Evolutionary conservation across 2,113 vertebrate genomes (phyloP).

Genomic region (Uropsilus gracilis): DNA sequence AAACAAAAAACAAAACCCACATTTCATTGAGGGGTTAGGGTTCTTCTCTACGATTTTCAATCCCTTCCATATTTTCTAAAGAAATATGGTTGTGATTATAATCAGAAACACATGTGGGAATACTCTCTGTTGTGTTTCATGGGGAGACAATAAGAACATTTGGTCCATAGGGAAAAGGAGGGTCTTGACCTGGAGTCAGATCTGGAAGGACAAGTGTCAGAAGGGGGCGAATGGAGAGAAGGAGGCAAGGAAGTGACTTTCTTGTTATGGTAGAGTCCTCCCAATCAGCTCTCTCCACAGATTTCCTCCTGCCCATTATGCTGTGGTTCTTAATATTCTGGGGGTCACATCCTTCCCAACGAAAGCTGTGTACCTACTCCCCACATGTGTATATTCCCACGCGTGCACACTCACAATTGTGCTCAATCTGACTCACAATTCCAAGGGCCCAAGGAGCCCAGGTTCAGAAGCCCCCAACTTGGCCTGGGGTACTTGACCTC

Average conservation of each 20-base stretch:
- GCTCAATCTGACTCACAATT: accelerated
- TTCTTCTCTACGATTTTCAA: neutral
- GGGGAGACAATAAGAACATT: neutral
- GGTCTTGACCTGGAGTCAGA: no score
- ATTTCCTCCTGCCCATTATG: neutral
- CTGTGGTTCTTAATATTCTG: neutral
- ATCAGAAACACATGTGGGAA: neutral
- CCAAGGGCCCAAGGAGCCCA: accelerated
- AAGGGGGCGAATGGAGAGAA: neutral
- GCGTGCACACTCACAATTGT: accelerated
- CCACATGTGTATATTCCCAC: accelerated
- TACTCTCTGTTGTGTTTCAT: neutral
- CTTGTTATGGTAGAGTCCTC: no score
- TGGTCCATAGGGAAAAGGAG: neutral
- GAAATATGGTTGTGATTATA: accelerated
- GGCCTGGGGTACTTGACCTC: accelerated
- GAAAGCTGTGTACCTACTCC: no score
- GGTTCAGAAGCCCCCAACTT: neutral
- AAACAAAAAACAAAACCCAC: no score
- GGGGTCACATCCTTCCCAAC: neutral
- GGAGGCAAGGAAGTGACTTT: accelerated
- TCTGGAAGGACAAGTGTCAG: neutral
- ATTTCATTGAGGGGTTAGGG: accelerated
- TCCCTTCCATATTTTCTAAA: neutral
- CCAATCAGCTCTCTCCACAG: neutral